These are phyloP conservation scores for Meta bourneti DNA, from an alignment of 2,888 invertebrate genomes.

Conservation along the genomic window DNA sequence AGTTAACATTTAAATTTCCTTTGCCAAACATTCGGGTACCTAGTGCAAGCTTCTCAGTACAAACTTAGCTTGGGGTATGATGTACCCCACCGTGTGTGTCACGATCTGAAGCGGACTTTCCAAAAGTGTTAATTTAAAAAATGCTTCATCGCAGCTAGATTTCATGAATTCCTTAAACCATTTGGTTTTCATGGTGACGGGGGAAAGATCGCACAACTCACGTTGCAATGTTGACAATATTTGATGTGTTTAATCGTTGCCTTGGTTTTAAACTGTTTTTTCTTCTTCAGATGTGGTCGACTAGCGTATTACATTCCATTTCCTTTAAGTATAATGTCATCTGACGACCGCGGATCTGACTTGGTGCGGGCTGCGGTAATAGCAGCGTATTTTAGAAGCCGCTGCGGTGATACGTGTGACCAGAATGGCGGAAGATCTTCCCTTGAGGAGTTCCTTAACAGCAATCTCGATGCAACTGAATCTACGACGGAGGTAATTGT, in stretches of 20 bases:
- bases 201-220: too few species aligned
- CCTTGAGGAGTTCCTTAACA: conserved; percentile 1
- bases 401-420: conserved; percentile 70
- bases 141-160: too few species aligned
- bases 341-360: conserved; percentile 40
- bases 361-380: conserved; percentile 73
- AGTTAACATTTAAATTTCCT: too few species aligned
- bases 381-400: conserved; percentile 76
- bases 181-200: too few species aligned
- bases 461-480: background rate
- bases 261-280: background rate
- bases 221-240: too few species aligned
- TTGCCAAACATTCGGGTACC: too few species aligned
- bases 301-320: conserved; percentile 79
- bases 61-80: too few species aligned
- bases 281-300: conserved; percentile 79
- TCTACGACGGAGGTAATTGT: background rate
- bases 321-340: conserved; percentile 78
- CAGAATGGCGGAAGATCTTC: conserved; percentile 1
- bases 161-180: too few species aligned
- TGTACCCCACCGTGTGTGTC: too few species aligned
- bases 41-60: too few species aligned
- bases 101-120: too few species aligned
- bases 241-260: background rate
- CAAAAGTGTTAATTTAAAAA: too few species aligned